These are phyloP conservation scores for Donacobius atricapilla DNA, from an alignment of 2,113 vertebrate genomes.

Conservation along the genomic window DNA sequence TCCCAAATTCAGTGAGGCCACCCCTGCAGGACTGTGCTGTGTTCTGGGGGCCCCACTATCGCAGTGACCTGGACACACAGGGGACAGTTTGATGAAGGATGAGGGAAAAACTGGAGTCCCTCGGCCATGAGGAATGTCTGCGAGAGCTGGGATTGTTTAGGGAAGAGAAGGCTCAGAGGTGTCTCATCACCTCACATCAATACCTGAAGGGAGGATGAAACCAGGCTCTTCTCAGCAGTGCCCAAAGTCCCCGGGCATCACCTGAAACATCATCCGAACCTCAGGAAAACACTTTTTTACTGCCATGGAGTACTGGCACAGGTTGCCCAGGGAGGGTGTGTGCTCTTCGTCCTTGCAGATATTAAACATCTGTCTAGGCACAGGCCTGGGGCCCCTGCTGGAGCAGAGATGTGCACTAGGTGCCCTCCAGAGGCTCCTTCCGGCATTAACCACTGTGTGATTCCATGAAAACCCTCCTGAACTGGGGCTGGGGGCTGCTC, in stretches of 20 bases:
- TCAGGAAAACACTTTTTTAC: background rate
- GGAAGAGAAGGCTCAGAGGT: background rate
- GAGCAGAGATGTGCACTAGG: background rate
- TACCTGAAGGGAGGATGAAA: background rate
- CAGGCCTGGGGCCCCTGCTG: background rate
- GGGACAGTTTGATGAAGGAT: rapidly evolving
- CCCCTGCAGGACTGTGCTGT: background rate
- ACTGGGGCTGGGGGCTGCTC: background rate
- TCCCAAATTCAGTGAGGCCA: background rate
- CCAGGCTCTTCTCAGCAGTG: background rate
- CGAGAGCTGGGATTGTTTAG: background rate
- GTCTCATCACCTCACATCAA: rapidly evolving
- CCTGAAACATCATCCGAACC: background rate
- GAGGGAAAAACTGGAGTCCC: background rate
- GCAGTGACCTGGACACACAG: rapidly evolving
- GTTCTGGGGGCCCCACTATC: background rate
- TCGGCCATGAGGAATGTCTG: rapidly evolving
- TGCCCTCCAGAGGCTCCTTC: background rate
- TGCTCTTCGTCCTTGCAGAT: background rate
- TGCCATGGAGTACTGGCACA: background rate
- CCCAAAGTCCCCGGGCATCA: background rate
- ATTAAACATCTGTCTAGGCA: rapidly evolving
- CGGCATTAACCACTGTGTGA: background rate
- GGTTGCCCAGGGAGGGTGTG: rapidly evolving
- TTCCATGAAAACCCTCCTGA: background rate